Base-by-base conservation (phyloP, 2,113 vertebrate species). In the Climacteris rufus region DNA sequence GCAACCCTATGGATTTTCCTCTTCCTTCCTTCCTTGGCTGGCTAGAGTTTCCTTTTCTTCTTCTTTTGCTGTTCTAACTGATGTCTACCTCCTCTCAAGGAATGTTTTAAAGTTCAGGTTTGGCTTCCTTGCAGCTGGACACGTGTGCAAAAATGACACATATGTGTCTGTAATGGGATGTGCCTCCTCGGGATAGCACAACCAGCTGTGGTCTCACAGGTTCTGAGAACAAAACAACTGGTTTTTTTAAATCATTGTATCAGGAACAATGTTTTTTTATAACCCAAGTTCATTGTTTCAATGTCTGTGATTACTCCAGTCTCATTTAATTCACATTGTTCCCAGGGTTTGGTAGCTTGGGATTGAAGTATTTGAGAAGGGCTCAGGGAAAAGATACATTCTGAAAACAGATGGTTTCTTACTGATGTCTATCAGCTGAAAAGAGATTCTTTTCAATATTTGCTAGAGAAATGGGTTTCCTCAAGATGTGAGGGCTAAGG, bases 151-250 rank as follows among this genome's bases (percentile, higher is more conserved):
- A 80, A 92, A 92, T 42, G 54, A 56, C 64, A 87, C 52, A 35
- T 42, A 27, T 45, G 65, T 66, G 42, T 64, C 94, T 93, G 21
- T 72, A 85, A 72, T 2, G 1, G 69, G 65, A 82, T 9, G 5
- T 15, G 4, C 25, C 61, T 96, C 79, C 37, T 44, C 20, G 66
- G 75, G 40, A 59, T 66, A 72, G 59, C 89, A 56, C 66, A 95
- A 22, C 53, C 42, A 92, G 57, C 59, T 75, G 76, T 25, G 86
- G 24, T 54, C 24, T 93, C 94, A 66, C 92, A 94, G 76, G 39
- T 96, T 94, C 87, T 83, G 71, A 83, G 97, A 96, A 91, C 31
- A 91, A 80, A 97, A 79, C 81, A 95, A 56, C 54, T 88, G 27
- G n/a, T 63, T 63, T 78, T 95, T 96, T 94, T 76, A 94, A 94